A percentile compares a stretch with the other conserved stretches of the same genome.
These are phyloP conservation scores for Nesogale talazaci DNA, from an alignment of 2,113 vertebrate genomes.

Conservation along the genomic window DNA sequence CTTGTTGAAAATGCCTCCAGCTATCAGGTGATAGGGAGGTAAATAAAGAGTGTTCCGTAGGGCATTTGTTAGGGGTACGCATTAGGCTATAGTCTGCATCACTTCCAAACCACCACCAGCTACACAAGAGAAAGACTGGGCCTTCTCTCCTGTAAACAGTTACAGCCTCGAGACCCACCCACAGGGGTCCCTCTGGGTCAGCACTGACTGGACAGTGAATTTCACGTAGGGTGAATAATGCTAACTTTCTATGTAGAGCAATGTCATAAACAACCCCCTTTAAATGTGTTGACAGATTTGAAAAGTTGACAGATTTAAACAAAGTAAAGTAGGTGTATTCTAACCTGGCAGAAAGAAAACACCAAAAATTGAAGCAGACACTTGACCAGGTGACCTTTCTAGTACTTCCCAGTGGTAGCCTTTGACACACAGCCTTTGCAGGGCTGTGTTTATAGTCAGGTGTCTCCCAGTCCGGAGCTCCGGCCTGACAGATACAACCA, in stretches of 20 bases:
- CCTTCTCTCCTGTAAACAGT: too few species aligned
- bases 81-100: too few species aligned
- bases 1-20: not conserved
- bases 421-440: not conserved
- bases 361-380: not conserved
- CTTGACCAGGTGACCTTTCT: not conserved
- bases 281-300: not conserved
- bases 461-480: not conserved
- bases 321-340: slow-evolving; percentile 31
- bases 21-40: not conserved
- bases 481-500: not conserved
- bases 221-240: not conserved
- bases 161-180: too few species aligned
- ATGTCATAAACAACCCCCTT: not conserved
- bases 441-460: slow-evolving; percentile 5
- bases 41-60: slow-evolving; percentile 6
- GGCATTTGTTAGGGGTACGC: not conserved
- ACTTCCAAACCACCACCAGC: too few species aligned
- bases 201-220: too few species aligned
- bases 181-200: too few species aligned
- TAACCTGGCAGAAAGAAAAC: not conserved
- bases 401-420: not conserved
- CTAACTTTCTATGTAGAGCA: slow-evolving; percentile 31
- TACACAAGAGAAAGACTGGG: too few species aligned
- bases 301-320: slow-evolving; percentile 30